These are phyloP conservation scores for Rhopilema esculentum DNA, from an alignment of 30 jellyfish, hydroid and myxozoan species.

Conservation along the genomic window DNA sequence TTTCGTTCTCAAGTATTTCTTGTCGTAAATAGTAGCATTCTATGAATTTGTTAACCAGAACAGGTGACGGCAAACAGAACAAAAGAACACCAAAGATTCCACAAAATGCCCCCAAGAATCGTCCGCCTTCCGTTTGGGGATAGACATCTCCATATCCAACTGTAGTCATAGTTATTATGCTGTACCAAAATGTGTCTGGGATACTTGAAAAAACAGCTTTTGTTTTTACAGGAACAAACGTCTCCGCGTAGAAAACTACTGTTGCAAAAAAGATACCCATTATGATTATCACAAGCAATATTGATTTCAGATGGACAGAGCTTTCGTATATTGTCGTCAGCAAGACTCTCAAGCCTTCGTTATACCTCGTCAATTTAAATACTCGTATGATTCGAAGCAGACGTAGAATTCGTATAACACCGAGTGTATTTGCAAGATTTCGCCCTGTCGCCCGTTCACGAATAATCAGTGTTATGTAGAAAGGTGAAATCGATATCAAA, in stretches of 20 bases:
- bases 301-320: slow-evolving; percentile 61
- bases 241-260: slow-evolving; percentile 65
- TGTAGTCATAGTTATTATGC: slow-evolving; percentile 83
- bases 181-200: slow-evolving; percentile 88
- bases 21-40: slow-evolving; percentile 79
- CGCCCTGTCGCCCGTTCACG: slow-evolving; percentile 15
- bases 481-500: slow-evolving; percentile 58
- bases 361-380: slow-evolving; percentile 76
- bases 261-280: slow-evolving; percentile 81
- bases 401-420: slow-evolving; percentile 55
- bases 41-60: slow-evolving; percentile 82
- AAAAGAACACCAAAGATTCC: slow-evolving; percentile 76
- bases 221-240: not conserved
- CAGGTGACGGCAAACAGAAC: slow-evolving; percentile 93
- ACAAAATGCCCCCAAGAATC: slow-evolving; percentile 76
- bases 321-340: slow-evolving; percentile 76
- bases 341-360: slow-evolving; percentile 80
- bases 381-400: slow-evolving; percentile 78
- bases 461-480: slow-evolving; percentile 24
- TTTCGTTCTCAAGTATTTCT: slow-evolving; percentile 19
- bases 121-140: slow-evolving; percentile 81
- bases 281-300: slow-evolving; percentile 49
- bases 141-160: slow-evolving; percentile 94
- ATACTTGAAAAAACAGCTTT: slow-evolving; percentile 56
- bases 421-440: slow-evolving; percentile 19